Evolutionary conservation across 1,140 invertebrate species (phyloP), one percentile per base, ranked within the genome.

Genomic region (Trypoxylus dichotomus): DNA sequence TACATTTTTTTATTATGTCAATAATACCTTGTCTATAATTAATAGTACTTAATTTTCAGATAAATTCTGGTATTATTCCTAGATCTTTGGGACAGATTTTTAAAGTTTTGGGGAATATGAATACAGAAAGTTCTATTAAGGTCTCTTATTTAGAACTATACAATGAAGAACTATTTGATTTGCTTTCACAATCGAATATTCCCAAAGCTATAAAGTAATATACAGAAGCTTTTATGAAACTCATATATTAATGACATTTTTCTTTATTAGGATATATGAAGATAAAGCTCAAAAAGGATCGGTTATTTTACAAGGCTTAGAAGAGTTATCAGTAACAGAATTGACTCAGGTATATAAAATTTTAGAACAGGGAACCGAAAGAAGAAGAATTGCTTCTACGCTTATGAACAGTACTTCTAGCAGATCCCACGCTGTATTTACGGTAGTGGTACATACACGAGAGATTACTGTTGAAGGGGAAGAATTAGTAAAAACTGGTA

Each of bases 101-200:
- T 85, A 94, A 97, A 84, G 93, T 94, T 85, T 87, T 97, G 0
- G 88, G 92, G 25, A 85, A 92, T 60, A 88, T 91, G 82, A 89
- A 89, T 58, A 92, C 94, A 85, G 97, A 99, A 86, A 97, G 94
- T 84, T 94, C 95, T 0, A 93, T 99, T 42, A 89, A 95, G 77
- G 96, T 98, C 0, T 98, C 96, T 0, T 98, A 97, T 85, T 88
- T 99, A 11, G 98, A 99, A 87, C 86, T 99, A 1, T 99, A 99
- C 85, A 99, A 99, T 88, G 98, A 99, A 86, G 97, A 99, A 85
- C 85, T 99, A 5, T 96, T 96, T 87, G 98, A 99, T 88, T 89
- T 99, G 77, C 87, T 99, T 1, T 93, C 93, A 90, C 72, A 41
- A 24, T 15, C 15, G 29, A 37, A 7, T n/a, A 42, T n/a, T 1